Evolutionary conservation across 2,888 invertebrate genomes (phyloP).

Genomic region (Lasioglossum morio): DNA sequence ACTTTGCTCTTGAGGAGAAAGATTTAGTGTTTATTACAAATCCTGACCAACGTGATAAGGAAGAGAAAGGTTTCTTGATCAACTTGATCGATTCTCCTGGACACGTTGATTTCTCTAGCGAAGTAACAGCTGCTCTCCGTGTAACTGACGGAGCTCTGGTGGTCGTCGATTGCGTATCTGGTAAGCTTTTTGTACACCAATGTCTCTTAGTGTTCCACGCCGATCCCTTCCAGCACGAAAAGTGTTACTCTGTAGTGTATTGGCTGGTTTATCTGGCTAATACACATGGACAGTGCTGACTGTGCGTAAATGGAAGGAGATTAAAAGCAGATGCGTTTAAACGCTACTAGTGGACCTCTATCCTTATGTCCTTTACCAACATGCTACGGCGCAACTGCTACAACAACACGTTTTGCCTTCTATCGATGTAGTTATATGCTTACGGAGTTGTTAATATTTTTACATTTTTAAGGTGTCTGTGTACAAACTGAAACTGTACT

Average conservation of each 20-base stretch:
- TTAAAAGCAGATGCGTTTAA: conserved; percentile 85
- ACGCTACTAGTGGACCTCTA: conserved; percentile 92
- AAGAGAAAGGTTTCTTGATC: conserved; percentile 98
- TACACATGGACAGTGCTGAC: conserved; percentile 86
- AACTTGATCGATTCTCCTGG: conserved; percentile 99
- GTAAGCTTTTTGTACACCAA: conserved; percentile 85
- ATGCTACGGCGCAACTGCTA: conserved; percentile 87
- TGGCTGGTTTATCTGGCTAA: conserved; percentile 66
- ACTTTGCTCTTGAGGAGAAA: conserved; percentile 97
- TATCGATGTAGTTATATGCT: not conserved
- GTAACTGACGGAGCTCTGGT: conserved; percentile 99
- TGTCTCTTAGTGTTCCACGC: conserved; percentile 12
- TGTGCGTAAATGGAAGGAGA: conserved; percentile 89
- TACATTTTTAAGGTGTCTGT: conserved; percentile 93
- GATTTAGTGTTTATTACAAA: conserved; percentile 97
- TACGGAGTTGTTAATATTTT: conserved; percentile 29
- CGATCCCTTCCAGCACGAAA: conserved; percentile 80
- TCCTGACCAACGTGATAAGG: conserved; percentile 95
- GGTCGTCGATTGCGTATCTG: conserved; percentile 99
- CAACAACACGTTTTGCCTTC: conserved; percentile 75
- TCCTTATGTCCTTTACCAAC: conserved; percentile 91
- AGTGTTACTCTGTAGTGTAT: conserved; percentile 81
- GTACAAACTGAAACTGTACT: conserved; percentile 99
- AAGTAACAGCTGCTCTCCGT: conserved; percentile 99
- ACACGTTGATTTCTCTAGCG: conserved; percentile 99